phyloP scores from a whole-genome alignment of 2,797 vertebrate species.

The Hoplostethus atlanticus region DNA sequence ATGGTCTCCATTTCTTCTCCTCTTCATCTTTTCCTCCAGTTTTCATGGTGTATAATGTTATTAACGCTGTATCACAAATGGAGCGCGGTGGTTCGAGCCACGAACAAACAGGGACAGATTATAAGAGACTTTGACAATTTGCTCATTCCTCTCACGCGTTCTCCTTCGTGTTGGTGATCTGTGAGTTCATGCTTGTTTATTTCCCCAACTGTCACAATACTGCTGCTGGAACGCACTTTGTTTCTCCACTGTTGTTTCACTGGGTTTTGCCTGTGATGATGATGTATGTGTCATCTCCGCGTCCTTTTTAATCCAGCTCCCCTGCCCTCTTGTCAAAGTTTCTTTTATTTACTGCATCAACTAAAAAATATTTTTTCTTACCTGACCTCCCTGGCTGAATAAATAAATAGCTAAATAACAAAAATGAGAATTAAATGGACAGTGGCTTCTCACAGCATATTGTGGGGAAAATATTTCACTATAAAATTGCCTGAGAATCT shows the following conservation, averaged over 20 bases:
- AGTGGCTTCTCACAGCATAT: not conserved
- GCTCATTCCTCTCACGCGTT: constrained; percentile 24
- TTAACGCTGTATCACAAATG: constrained; percentile 17
- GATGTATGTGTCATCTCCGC: constrained; percentile 31
- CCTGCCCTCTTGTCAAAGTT: not conserved
- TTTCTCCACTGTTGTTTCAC: constrained; percentile 29
- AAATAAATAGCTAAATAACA: not conserved
- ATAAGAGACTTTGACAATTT: constrained; percentile 27
- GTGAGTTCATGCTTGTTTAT: constrained; percentile 46
- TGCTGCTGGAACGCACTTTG: constrained; percentile 32
- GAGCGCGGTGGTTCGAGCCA: constrained; percentile 19
- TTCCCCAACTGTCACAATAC: constrained; percentile 47
- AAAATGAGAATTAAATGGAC: not conserved
- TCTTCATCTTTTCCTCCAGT: constrained; percentile 21
- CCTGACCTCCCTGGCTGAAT: not conserved
- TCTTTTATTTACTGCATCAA: not conserved
- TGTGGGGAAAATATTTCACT: not conserved
- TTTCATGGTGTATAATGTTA: constrained; percentile 27
- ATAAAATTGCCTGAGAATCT: not conserved
- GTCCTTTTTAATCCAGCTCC: constrained; percentile 25
- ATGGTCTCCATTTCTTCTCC: constrained; percentile 9
- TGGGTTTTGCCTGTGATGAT: constrained; percentile 18
- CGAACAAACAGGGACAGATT: constrained; percentile 46
- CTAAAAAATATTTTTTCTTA: not conserved
- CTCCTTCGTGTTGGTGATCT: constrained; percentile 45